phyloP scores from a whole-genome alignment of 2,797 vertebrate genomes.

The Rachycentron canadum region DNA sequence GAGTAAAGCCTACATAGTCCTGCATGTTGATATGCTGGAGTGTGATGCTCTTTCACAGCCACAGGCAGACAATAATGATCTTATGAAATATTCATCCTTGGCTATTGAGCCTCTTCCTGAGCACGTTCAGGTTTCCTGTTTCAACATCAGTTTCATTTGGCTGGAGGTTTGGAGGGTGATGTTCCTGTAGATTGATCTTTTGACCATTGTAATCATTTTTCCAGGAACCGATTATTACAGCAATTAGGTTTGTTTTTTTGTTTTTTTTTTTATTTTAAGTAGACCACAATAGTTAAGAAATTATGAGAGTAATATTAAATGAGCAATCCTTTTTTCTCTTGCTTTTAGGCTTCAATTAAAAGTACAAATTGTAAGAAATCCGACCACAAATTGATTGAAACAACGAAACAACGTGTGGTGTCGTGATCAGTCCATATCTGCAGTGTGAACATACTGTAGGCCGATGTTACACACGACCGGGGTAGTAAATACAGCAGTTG shows the following conservation, averaged over 20 bases:
- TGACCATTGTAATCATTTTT: constrained; percentile 2
- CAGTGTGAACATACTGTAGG: background rate
- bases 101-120: constrained; percentile 41
- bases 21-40: constrained; percentile 15
- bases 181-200: constrained; percentile 8
- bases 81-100: constrained; percentile 75
- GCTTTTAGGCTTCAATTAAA: background rate
- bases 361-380: too few species aligned
- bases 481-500: background rate
- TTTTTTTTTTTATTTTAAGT: too few species aligned
- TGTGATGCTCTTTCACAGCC: constrained; percentile 32
- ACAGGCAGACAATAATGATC: constrained; percentile 57
- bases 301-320: background rate
- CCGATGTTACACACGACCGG: too few species aligned
- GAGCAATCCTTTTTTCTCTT: background rate
- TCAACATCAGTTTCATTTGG: constrained; percentile 63
- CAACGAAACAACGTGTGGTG: too few species aligned
- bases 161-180: constrained; percentile 15
- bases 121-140: constrained; percentile 66
- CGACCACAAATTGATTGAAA: background rate
- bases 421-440: background rate
- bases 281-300: too few species aligned
- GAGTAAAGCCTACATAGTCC: background rate
- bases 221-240: background rate
- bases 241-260: background rate